These are phyloP conservation scores for Leistus spinibarbis DNA, from an alignment of 2,888 invertebrate genomes.

Conservation along the genomic window DNA sequence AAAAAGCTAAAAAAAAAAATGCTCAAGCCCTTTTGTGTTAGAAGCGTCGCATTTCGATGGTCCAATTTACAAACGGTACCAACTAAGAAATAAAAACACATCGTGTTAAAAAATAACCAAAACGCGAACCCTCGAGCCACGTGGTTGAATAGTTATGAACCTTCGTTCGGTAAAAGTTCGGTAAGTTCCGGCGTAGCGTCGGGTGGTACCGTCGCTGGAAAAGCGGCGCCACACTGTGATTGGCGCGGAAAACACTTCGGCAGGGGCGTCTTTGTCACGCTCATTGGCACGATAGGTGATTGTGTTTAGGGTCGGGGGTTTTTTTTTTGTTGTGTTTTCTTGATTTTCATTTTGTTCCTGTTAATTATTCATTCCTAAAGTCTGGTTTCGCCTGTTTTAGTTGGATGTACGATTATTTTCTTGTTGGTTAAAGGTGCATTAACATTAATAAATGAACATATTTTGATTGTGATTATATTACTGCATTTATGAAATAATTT, in stretches of 20 bases:
- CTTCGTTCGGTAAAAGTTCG: slow-evolving; percentile 22
- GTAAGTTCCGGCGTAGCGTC: slow-evolving; percentile 13
- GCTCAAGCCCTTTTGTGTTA: background rate
- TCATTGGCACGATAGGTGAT: slow-evolving; percentile 40
- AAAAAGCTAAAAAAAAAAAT: background rate
- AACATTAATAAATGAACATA: too few relatives aligned
- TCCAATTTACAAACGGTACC: slow-evolving; percentile 33
- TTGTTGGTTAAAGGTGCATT: too few relatives aligned
- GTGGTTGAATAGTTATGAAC: slow-evolving; percentile 30
- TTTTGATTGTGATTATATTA: too few relatives aligned
- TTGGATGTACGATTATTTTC: background rate
- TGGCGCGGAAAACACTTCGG: slow-evolving; percentile 35
- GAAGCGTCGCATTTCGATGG: slow-evolving; percentile 29
- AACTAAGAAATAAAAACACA: slow-evolving; percentile 23
- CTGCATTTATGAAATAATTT: too few relatives aligned
- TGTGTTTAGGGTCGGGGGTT: slow-evolving; percentile 43
- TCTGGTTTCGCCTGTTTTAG: background rate
- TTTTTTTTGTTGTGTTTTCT: slow-evolving; percentile 27
- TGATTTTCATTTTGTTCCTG: slow-evolving; percentile 41
- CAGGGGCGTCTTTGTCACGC: slow-evolving; percentile 42
- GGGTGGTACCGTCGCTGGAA: slow-evolving; percentile 39
- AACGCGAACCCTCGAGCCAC: slow-evolving; percentile 1
- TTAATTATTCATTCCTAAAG: slow-evolving; percentile 46
- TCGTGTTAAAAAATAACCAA: slow-evolving; percentile 7
- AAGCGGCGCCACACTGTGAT: slow-evolving; percentile 40